Base-by-base conservation (phyloP, 2,888 invertebrate species). In the Syrista parreyssii region DNA sequence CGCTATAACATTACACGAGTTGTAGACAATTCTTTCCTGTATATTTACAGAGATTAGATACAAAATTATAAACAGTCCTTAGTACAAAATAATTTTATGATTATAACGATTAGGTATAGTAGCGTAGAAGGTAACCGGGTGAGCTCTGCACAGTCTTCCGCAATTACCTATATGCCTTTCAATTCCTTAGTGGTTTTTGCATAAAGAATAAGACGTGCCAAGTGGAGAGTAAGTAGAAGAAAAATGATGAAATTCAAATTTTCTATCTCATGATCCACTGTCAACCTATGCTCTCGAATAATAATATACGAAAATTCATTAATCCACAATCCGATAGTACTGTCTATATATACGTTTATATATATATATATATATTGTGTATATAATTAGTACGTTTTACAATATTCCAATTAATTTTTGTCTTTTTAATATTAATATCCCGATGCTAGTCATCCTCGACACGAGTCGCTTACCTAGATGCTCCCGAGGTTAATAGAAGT, bases 11-110 rank as follows among this genome's bases (percentile, higher is more conserved):
- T 72, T 75, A 75, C 23, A 55, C 31, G 74, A 74, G 81, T 78
- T 78, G 76, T 77, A 80, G 75, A 82, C 75, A 78, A 79, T 78
- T 80, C 76, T 33, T 76, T 15, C 55, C 55, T 81, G 11, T 68
- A 80, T 90, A 90, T 90, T 89, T 90, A 90, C 89, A 90, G 86
- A 87, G 88, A 85, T 87, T 88, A 88, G 87, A 88, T 89, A 90
- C 86, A 89, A 90, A 90, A 89, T 90, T 89, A 90, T 90, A 88
- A 89, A 90, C 88, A 90, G 88, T 88, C 85, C 82, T 87, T 85
- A 86, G 88, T 89, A 89, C 81, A 89, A 89, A 89, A 89, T 89
- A 89, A 89, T 85, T 89, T 88, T 86, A 85, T 85, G 87, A 88
- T 87, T 88, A 87, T 85, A 87, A 88, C 88, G 86, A 89, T 87